phyloP scores from a whole-genome alignment of 1,140 invertebrate genomes.

The Calliphora vicina region DNA sequence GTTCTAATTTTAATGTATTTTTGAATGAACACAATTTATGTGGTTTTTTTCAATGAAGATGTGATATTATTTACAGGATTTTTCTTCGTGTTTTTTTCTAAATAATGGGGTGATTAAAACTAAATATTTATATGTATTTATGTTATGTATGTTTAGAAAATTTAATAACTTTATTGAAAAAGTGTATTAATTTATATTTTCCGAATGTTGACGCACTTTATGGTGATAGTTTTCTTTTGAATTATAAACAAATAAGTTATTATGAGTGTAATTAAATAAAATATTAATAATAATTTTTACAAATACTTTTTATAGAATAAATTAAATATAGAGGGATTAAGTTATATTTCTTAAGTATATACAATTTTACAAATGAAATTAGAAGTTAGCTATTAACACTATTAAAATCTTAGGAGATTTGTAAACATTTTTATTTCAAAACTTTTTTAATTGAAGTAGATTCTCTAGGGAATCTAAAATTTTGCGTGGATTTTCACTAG shows the following conservation, averaged over 20 bases:
- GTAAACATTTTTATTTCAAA: too few species aligned
- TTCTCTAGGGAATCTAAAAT: too few species aligned
- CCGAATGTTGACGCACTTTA: slow-evolving; percentile 36
- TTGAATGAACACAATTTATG: slow-evolving; percentile 12
- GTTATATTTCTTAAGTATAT: background rate
- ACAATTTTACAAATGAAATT: slow-evolving; percentile 24
- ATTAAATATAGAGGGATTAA: background rate
- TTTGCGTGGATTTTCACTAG: too few species aligned
- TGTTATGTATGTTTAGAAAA: background rate
- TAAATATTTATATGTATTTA: background rate
- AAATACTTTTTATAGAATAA: background rate
- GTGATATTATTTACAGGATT: background rate
- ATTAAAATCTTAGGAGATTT: background rate
- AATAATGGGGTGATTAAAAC: background rate
- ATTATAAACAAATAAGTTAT: background rate
- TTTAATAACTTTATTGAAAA: background rate
- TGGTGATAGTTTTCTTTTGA: background rate
- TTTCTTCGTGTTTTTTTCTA: background rate
- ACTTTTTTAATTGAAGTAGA: too few species aligned
- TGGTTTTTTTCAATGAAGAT: background rate
- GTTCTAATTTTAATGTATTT: background rate
- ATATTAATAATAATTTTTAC: background rate
- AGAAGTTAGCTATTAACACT: background rate
- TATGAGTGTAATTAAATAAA: background rate
- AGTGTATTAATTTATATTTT: background rate